Evolutionary conservation across 2,113 vertebrate species (phyloP).

Genomic region (Dasyurus viverrinus): DNA sequence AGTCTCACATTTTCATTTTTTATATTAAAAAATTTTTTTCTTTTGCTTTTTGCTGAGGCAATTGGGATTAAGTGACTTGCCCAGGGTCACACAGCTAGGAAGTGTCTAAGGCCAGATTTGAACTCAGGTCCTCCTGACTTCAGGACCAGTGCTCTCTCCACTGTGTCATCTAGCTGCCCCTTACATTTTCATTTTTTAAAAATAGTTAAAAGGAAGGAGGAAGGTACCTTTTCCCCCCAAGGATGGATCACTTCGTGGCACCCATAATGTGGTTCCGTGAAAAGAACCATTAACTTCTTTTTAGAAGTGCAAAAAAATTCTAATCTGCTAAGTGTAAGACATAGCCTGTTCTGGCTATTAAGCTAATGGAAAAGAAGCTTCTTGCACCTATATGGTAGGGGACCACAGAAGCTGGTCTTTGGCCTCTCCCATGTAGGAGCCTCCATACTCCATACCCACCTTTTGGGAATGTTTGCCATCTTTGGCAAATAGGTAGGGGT

Average conservation of each 20-base stretch:
- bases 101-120: no score
- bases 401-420: background rate
- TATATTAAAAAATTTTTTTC: no score
- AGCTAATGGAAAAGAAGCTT: background rate
- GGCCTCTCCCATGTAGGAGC: background rate
- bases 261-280: background rate
- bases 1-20: background rate
- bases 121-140: no score
- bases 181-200: no score
- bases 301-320: background rate
- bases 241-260: background rate
- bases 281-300: background rate
- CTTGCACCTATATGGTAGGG: background rate
- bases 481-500: no score
- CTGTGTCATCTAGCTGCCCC: no score
- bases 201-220: no score
- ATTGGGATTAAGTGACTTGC: no score
- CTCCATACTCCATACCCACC: background rate
- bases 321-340: background rate
- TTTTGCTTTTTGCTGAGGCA: no score
- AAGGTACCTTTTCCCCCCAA: no score
- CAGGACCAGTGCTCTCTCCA: no score
- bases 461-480: background rate
- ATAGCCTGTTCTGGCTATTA: background rate
- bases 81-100: no score